Evolutionary conservation across 2,888 invertebrate species (phyloP).

Genomic region (Rhingia rostrata): DNA sequence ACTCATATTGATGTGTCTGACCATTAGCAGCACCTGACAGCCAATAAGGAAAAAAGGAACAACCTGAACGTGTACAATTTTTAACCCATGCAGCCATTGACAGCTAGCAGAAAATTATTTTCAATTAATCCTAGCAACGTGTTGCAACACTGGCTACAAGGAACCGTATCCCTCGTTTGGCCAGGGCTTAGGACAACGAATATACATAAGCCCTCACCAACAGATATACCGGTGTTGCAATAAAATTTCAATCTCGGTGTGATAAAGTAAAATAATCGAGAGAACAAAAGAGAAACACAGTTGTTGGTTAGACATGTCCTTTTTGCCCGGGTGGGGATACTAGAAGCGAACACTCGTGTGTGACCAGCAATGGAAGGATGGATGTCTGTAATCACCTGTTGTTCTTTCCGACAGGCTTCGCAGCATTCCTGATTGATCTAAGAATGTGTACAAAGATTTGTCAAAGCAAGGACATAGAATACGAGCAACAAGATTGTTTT

Average conservation of each 20-base stretch:
- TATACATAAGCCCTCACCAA: conserved; percentile 45
- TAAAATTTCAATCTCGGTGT: conserved; percentile 68
- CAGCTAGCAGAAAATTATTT: conserved; percentile 59
- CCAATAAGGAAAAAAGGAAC: neutral
- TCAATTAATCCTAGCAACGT: conserved; percentile 63
- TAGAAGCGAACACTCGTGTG: neutral
- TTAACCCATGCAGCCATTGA: conserved; percentile 45
- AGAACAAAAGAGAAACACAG: conserved; percentile 7
- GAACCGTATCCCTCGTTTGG: conserved; percentile 8
- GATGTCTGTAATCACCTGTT: conserved; percentile 59
- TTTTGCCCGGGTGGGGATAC: neutral
- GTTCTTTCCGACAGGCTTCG: conserved; percentile 33
- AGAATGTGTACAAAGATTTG: conserved; percentile 26
- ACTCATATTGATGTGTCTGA: neutral
- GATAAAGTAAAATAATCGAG: conserved; percentile 60
- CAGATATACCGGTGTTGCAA: conserved; percentile 39
- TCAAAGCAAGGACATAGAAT: neutral
- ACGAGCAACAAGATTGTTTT: neutral
- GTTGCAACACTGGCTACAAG: conserved; percentile 39
- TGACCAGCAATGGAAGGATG: conserved; percentile 20
- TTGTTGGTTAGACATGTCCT: conserved; percentile 25
- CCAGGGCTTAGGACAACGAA: conserved; percentile 49
- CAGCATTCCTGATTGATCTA: conserved; percentile 46
- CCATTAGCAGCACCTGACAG: conserved; percentile 6
- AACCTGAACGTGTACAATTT: conserved; percentile 40